Evolutionary conservation across 2,888 invertebrate genomes (phyloP), one percentile per base, ranked within the genome.

Genomic region (Drosophila koepferae): DNA sequence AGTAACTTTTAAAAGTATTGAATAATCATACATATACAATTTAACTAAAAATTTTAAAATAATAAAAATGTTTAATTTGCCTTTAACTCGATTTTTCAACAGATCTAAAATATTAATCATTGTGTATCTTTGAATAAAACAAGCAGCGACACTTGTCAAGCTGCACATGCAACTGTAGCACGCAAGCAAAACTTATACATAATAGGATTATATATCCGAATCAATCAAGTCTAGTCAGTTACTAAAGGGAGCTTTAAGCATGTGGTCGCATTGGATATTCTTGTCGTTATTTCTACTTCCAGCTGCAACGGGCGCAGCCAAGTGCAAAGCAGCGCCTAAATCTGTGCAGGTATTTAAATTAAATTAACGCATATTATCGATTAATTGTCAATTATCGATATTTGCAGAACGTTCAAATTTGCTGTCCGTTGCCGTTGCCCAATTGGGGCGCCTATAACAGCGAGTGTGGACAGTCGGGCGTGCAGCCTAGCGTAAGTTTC

Each of bases 361-460:
- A 16, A 23, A 1, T 16, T n/a, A 16, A 5, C 7, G 8, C 8
- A 4, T 9, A 3, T 28, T 16, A 40, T 40, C 1, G 9, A 41
- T 31, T n/a, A 44, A n/a, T 1, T 1, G 0, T 3, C 23, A 28
- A 6, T 3, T 38, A 51, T 40, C n/a, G 14, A 40, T 51, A 51
- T 18, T 34, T 34, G 1, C n/a, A 76, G 87, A 83, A 87, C 53
- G 87, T 86, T 6, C 73, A 76, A 41, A 46, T 73, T 14, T 87
- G 86, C 12, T 86, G 87, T 16, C 68, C 82, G 1, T 54, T 85
- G 0, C 86, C 86, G 8, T 23, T 85, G 82, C 87, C 86, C 41
- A 87, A 85, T 9, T 86, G 86, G 87, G 71, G 63, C 3, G 87
- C 71, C 60, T 87, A 66, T 44, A 74, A 75, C 49, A 66, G 54